Evolutionary conservation across 2,888 invertebrate genomes (phyloP), one percentile per base, ranked within the genome.

Genomic region (Notocelia uddmanniana): DNA sequence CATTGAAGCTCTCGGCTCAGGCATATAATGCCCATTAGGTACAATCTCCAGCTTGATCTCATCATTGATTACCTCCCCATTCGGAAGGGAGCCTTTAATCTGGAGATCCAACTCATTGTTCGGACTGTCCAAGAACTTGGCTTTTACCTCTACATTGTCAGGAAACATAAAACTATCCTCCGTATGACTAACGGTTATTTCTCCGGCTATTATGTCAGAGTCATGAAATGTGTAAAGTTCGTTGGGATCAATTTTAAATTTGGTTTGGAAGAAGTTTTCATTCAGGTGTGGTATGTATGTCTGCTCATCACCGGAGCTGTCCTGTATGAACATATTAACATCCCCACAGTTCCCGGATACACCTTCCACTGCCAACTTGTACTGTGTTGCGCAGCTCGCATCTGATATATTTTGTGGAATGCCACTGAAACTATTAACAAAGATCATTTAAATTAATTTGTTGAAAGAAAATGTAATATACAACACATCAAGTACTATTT

Each of bases 391-490:
- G 81, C 94, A 94, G 81, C 92, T 94, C 45, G 90, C 87, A 83
- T 94, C 94, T 73, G 94, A 90, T 86, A 94, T 89, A 83, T 86
- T 92, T 87, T 94, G 94, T 87, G 92, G 87, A 83, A 94, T 91
- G 83, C 92, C 93, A 86, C 92, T 91, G 83, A 91, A 94, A 84
- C 94, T 94, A 80, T 34, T 79, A 80, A 73, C 67, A 31, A 72
- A 68, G 31, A 50, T 57, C 55, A 54, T 45, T n/a, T n/a, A 48
- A 71, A 63, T 21, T 26, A 34, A 15, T 67, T 52, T 58, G 10
- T 57, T 26, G 18, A 34, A 50, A 48, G 26, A 48, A 19, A 59
- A 31, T 21, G 45, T 59, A 19, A 21, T 52, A 6, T 10, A 37
- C 10, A n/a, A 23, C 37, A 37, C 8, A 54, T 21, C 21, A 37